A percentile compares a stretch with the other conserved stretches of the same genome.
These are phyloP conservation scores for Nycticebus coucang DNA, from an alignment of 2,113 vertebrate genomes.

Conservation along the genomic window DNA sequence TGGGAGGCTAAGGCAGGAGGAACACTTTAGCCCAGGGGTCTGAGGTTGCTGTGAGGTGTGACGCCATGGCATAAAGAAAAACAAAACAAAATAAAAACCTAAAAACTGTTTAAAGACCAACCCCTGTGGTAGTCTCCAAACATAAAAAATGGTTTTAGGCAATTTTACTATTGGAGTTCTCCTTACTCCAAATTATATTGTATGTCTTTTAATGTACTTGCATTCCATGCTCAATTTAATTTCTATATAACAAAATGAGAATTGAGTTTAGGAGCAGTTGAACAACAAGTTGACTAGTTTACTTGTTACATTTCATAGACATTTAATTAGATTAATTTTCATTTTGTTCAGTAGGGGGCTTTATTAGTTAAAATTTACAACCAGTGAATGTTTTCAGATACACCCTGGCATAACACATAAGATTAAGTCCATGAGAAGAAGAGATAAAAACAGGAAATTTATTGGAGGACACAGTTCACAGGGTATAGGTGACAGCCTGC, in stretches of 20 bases:
- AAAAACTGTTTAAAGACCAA: too few species aligned
- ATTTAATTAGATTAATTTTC: slow-evolving; percentile 2
- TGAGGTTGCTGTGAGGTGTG: too few species aligned
- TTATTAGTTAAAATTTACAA: neutral
- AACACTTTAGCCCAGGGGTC: too few species aligned
- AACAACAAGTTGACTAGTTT: neutral
- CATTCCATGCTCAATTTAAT: neutral
- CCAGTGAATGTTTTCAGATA: neutral
- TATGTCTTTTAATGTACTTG: neutral
- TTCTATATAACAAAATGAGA: slow-evolving; percentile 11
- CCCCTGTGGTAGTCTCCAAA: too few species aligned
- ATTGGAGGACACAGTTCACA: neutral
- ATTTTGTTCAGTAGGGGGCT: neutral
- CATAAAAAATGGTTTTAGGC: neutral
- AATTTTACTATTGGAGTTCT: slow-evolving; percentile 1
- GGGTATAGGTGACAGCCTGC: neutral
- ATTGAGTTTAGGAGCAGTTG: neutral
- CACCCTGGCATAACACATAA: neutral
- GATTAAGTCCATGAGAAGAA: neutral
- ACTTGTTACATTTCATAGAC: neutral
- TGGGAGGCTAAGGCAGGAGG: too few species aligned
- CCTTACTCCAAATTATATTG: neutral
- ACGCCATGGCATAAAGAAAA: too few species aligned
- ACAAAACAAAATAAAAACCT: too few species aligned
- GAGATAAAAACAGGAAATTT: neutral